Base-by-base conservation (phyloP, 2,888 invertebrate genomes). In the Ennomos quercinarius region DNA sequence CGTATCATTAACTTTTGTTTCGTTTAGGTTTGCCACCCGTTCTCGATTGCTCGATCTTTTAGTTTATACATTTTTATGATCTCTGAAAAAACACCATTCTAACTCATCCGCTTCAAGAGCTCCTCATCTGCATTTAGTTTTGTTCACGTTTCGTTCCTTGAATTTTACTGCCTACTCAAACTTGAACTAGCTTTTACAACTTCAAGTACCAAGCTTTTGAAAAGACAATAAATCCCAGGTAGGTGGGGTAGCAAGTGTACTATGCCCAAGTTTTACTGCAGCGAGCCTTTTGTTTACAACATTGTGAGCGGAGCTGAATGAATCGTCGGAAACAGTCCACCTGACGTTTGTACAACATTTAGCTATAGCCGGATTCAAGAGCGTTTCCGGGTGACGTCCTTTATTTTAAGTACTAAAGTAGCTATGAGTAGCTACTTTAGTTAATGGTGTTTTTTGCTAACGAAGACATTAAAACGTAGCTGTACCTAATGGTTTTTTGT, bases 271-370 rank as follows among this genome's bases (percentile, higher is more conserved):
- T 68, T 82, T 82, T 82, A 83, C 70, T 71, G 72, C 67, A 58
- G 60, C 52, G 62, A 67, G 54, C 46, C 69, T 67, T 75, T 83
- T 83, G 83, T 82, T 72, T 80, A 73, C 73, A 68, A 61, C 57
- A 55, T 66, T 66, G 63, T 67, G 61, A 5, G 27, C 27, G 2
- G 27, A 6, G 66, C 67, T 71, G 73, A 56, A 73, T 78, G 78
- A 80, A 75, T 80, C 45, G 73, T 77, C 74, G 78, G 78, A 76
- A 77, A 72, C 71, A 63, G 65, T 71, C 67, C 72, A 71, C 75
- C 75, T 73, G 77, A 75, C 69, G 75, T 68, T 67, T 61, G 38
- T 68, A 71, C 68, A 73, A 73, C 77, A 73, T 76, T 64, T 62
- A 41, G 52, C 64, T 76, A 63, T 62, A 41, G 52, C 64, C 54